Evolutionary conservation across 2,113 vertebrate genomes (phyloP), one percentile per base, ranked within the genome.

Genomic region (Etia nguti): DNA sequence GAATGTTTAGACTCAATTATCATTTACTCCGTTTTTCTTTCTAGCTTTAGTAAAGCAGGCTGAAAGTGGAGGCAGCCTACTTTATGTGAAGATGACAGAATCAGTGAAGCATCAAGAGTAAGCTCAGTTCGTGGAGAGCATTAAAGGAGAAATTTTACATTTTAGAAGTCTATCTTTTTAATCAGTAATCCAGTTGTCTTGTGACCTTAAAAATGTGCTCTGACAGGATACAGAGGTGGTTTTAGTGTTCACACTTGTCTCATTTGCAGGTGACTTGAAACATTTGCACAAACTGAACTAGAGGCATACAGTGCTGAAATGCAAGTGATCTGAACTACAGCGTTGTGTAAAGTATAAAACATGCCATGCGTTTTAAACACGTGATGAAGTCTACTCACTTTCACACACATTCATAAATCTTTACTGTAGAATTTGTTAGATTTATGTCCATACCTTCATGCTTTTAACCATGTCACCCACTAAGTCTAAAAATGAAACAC

Each of bases 111-210:
- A 48, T 93, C 83, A 86, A 65, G 68, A 86, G 41, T 15, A 18
- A 73, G 59, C 77, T 36, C 34, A 86, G 81, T 73, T 91, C 41
- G 1, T 77, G 11, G 81, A 65, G 38, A 77, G 31, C 90, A 92
- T 91, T 91, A 90, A 92, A 83, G 80, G 80, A 85, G 86, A 62
- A 62, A 22, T 86, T 80, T 34, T 88, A 86, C 88, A 85, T 60
- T 91, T 87, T 82, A 80, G 48, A 90, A 83, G 43, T 83, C 52
- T 57, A 26, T 68, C 86, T 87, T 90, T 86, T 91, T 88, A 85
- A 88, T 88, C 85, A 90, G 86, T 88, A 82, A 93, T 90, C 84
- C 60, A 48, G 73, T 82, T 91, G 57, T 87, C 48, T 81, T 26
- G 48, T 24, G 55, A 59, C 34, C 65, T 89, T 18, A 48, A 90